Conservation (phyloP, 1,140 invertebrate species). For the Drosophila takahashii region DNA sequence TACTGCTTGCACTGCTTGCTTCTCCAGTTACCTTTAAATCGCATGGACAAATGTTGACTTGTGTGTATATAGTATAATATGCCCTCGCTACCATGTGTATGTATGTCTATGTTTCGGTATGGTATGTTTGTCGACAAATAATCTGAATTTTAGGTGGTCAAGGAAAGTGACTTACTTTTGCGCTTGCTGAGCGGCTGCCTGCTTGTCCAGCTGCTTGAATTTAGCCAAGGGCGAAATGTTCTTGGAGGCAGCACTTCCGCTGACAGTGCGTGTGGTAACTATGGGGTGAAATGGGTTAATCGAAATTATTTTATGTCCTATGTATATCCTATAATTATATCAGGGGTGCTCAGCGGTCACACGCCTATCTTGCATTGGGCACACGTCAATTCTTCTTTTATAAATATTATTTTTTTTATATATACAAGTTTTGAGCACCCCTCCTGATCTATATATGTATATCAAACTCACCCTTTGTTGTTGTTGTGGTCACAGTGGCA, state of each 20-base stretch:
- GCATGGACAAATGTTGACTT: slow-evolving; percentile 12
- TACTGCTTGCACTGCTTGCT: slow-evolving; percentile 9
- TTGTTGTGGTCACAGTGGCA: slow-evolving; percentile 82
- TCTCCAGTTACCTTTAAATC: slow-evolving; percentile 9
- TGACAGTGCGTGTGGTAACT: slow-evolving; percentile 88
- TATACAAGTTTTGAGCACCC: too few relatives aligned
- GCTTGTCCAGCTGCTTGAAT: slow-evolving; percentile 95
- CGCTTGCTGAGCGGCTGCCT: slow-evolving; percentile 89
- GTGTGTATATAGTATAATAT: slow-evolving; percentile 4
- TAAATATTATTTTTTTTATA: too few relatives aligned
- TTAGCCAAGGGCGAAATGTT: slow-evolving; percentile 94
- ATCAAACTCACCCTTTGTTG: slow-evolving; percentile 72
- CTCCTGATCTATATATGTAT: not conserved
- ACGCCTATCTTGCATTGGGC: too few relatives aligned
- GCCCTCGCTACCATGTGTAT: slow-evolving; percentile 9
- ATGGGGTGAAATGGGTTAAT: slow-evolving; percentile 85
- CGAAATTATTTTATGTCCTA: too few relatives aligned
- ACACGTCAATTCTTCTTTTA: too few relatives aligned
- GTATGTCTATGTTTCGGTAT: slow-evolving; percentile 11
- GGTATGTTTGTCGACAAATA: not conserved
- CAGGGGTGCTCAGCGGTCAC: too few relatives aligned
- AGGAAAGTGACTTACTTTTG: slow-evolving; percentile 89
- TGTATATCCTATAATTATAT: too few relatives aligned
- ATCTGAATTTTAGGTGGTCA: not conserved
- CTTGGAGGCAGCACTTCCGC: slow-evolving; percentile 87